Evolutionary conservation across 2,888 invertebrate genomes (phyloP).

Genomic region (Tipula confusa): DNA sequence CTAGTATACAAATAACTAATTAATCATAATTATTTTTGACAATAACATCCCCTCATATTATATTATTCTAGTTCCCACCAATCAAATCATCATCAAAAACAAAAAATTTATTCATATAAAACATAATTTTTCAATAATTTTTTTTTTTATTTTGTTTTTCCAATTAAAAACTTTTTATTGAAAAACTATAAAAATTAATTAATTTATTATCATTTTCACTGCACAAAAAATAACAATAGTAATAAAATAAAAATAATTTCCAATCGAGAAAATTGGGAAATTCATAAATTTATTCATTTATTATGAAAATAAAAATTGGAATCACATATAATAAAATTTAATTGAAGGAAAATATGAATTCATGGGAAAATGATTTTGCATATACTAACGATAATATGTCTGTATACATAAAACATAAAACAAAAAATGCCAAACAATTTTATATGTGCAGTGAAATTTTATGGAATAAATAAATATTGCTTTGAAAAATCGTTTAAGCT

Average conservation of each 20-base stretch:
- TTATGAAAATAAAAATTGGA: neutral
- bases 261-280: neutral
- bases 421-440: neutral
- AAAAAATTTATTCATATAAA: neutral
- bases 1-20: neutral
- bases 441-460: neutral
- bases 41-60: neutral
- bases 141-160: neutral
- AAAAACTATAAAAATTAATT: conserved; percentile 25
- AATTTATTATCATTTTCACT: conserved; percentile 20
- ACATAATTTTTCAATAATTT: conserved; percentile 14
- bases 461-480: neutral
- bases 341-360: conserved; percentile 12
- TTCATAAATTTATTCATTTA: neutral
- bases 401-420: neutral
- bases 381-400: no score
- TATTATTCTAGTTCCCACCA: neutral
- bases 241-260: neutral
- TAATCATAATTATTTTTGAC: conserved; percentile 15
- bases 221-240: neutral
- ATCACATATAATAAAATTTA: conserved; percentile 12
- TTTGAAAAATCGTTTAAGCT: neutral
- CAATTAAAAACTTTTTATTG: neutral
- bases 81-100: neutral
- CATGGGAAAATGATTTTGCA: neutral